Base-by-base conservation (phyloP, 2,888 invertebrate species). In the Caenorhabditis sp. region DNA sequence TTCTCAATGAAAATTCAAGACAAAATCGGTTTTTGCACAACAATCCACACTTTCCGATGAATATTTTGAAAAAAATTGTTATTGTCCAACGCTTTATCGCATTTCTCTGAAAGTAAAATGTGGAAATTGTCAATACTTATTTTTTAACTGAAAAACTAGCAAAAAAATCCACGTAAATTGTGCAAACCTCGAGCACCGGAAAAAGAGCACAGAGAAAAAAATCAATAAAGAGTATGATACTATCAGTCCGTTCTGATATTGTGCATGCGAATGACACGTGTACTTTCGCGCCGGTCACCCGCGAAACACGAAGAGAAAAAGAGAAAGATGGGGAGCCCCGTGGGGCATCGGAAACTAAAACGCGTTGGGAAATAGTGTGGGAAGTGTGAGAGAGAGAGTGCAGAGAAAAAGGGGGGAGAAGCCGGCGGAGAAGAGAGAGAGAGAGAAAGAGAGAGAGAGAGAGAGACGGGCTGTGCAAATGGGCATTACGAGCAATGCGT, bases 201-300 rank as follows among this genome's bases (percentile, higher is more conserved):
- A 30, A 9, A 7, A 30, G 11, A 46, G 13, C 8, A 39, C 3
- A 13, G 4, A 39, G 15, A 43, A 35, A 9, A 35, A 35, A 13
- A 3, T 13, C 11, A 9, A 3, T 9, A 35, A 35, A 35, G 35
- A 2, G 35, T 2, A 30, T 9, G 13, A 35, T 13, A 13, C 13
- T 35, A 7, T 3, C 13, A 13, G 13, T 35, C 13, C 35, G 35
- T 3, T 2, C 11, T 35, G 35, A n/a, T n/a, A n/a, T n/a, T 9
- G 6, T 35, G 35, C 11, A 9, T 8, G 52, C 52, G 4, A 24
- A 55, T 24, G 46, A 70, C 70, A 70, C 70, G 70, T 70, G 70
- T 70, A 70, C 70, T 70, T 70, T 70, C 24, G 58, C 32, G 35
- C 32, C 56, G 66, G 66, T 68, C 56, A 68, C 50, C 56, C 45